Percentiles rank a stretch among this genome's conserved stretches.
These are phyloP conservation scores for Helostoma temminkii DNA, from an alignment of 2,797 vertebrate genomes.

Conservation along the genomic window DNA sequence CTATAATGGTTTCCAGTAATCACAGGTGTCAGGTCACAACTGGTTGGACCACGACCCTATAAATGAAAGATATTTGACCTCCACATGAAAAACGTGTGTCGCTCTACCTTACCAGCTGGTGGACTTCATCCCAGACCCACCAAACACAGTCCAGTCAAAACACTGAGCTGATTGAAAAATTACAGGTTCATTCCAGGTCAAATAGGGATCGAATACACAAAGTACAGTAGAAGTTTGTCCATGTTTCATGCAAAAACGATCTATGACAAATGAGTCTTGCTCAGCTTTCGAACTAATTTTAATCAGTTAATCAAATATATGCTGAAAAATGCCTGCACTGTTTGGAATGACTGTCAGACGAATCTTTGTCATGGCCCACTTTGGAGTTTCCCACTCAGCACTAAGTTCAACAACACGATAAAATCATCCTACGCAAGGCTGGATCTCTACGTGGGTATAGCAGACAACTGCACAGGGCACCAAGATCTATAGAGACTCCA, in stretches of 20 bases:
- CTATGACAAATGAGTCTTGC: not conserved
- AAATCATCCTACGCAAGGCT: too few relatives aligned
- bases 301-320: too few relatives aligned
- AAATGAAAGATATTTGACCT: conserved; percentile 64
- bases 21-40: conserved; percentile 54
- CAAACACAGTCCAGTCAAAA: conserved; percentile 26
- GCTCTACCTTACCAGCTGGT: conserved; percentile 54
- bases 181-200: conserved; percentile 31
- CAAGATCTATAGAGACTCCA: too few relatives aligned
- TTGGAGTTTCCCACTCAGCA: too few relatives aligned
- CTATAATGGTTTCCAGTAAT: conserved; percentile 31
- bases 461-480: too few relatives aligned
- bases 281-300: not conserved
- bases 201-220: not conserved
- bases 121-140: conserved; percentile 27
- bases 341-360: too few relatives aligned
- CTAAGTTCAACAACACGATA: too few relatives aligned
- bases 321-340: too few relatives aligned
- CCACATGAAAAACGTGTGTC: conserved; percentile 49
- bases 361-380: too few relatives aligned
- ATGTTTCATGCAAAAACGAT: conserved; percentile 9
- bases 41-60: conserved; percentile 32
- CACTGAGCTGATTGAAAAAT: conserved; percentile 12
- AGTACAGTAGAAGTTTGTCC: not conserved
- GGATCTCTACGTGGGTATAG: too few relatives aligned